Evolutionary conservation across 2,113 vertebrate genomes (phyloP).

Genomic region (Atrichornis clamosus): DNA sequence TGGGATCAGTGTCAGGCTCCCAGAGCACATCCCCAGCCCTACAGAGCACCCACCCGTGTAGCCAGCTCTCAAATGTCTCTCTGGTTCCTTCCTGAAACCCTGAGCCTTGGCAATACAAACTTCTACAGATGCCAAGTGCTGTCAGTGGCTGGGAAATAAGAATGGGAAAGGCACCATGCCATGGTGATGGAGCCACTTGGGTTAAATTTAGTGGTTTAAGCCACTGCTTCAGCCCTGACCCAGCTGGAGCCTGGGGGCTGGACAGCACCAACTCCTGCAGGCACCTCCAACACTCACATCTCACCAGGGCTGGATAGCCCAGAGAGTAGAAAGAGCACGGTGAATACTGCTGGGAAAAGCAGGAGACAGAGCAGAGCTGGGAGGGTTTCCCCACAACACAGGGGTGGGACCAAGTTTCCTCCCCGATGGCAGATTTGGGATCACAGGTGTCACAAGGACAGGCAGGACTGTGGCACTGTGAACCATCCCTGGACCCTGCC

Average conservation of each 20-base stretch:
- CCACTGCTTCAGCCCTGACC: neutral
- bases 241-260: rapidly evolving
- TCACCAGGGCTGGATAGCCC: neutral
- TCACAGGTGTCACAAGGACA: neutral
- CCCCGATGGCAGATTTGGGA: neutral
- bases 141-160: neutral
- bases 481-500: neutral
- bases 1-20: neutral
- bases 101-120: neutral
- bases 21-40: neutral
- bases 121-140: neutral
- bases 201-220: neutral
- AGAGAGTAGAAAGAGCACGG: neutral
- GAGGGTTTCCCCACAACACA: neutral
- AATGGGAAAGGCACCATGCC: neutral
- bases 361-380: neutral
- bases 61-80: neutral
- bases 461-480: neutral
- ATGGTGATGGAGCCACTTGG: neutral
- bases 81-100: neutral
- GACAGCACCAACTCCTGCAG: neutral
- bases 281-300: neutral
- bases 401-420: neutral
- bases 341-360: neutral
- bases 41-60: neutral